Evolutionary conservation across 2,888 invertebrate genomes (phyloP).

Genomic region (Drosophila yooni): DNA sequence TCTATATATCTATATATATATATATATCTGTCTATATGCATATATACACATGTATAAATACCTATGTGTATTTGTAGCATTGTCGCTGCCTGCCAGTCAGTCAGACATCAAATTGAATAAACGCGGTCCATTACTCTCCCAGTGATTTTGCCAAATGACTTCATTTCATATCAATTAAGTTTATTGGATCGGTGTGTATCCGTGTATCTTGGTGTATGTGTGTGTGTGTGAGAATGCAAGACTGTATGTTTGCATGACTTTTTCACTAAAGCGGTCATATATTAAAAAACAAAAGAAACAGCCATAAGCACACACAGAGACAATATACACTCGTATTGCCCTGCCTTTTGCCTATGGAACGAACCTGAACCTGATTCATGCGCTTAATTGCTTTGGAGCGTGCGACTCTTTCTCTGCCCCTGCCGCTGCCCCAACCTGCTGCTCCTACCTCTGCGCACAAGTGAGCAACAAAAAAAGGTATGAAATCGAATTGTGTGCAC

Average conservation of each 20-base stretch:
- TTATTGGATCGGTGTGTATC: slow-evolving; percentile 66
- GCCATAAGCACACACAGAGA: slow-evolving; percentile 35
- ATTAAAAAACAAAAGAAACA: slow-evolving; percentile 35
- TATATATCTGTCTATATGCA: background rate
- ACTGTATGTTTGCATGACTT: slow-evolving; percentile 23
- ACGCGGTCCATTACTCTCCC: slow-evolving; percentile 69
- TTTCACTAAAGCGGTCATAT: slow-evolving; percentile 59
- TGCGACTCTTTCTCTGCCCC: slow-evolving; percentile 51
- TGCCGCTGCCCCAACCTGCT: slow-evolving; percentile 14
- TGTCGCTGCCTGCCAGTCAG: slow-evolving; percentile 47
- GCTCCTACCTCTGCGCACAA: slow-evolving; percentile 10
- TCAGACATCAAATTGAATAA: slow-evolving; percentile 80
- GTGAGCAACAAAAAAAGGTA: slow-evolving; percentile 62
- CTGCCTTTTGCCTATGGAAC: slow-evolving; percentile 63
- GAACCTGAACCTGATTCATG: slow-evolving; percentile 80
- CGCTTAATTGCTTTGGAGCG: slow-evolving; percentile 83
- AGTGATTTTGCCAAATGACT: slow-evolving; percentile 83
- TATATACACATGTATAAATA: slow-evolving; percentile 6
- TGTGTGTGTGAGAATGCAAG: slow-evolving; percentile 24
- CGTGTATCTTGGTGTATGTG: slow-evolving; percentile 15
- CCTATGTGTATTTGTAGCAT: slow-evolving; percentile 6
- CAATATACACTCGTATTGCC: slow-evolving; percentile 36
- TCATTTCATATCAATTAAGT: slow-evolving; percentile 84
- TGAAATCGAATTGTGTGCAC: slow-evolving; percentile 76
- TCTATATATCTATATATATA: background rate